Conservation (phyloP, 2,888 invertebrate species). For the Caenorhabditis becei region DNA sequence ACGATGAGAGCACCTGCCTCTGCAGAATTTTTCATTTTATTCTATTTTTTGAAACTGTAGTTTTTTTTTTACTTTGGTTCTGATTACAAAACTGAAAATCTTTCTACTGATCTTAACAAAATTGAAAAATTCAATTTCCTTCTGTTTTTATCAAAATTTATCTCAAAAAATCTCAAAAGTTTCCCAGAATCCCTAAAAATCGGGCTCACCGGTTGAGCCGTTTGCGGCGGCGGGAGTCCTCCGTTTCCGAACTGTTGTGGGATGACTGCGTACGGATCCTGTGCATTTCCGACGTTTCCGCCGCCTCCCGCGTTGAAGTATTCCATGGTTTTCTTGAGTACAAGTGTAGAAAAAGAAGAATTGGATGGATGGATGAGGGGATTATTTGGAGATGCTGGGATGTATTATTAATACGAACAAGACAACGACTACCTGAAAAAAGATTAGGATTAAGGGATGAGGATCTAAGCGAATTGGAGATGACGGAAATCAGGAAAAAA, state of each 20-base stretch:
- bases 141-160: background rate
- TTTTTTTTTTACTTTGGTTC: too few relatives aligned
- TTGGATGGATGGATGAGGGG: background rate
- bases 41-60: too few relatives aligned
- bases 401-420: background rate
- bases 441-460: too few relatives aligned
- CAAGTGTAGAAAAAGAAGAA: background rate
- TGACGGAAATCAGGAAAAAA: background rate
- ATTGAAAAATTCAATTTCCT: too few relatives aligned
- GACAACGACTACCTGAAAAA: background rate
- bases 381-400: too few relatives aligned
- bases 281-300: conserved; percentile 12
- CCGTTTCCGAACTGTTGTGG: conserved; percentile 50
- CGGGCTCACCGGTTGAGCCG: conserved; percentile 11
- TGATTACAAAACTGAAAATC: too few relatives aligned
- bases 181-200: conserved; percentile 22
- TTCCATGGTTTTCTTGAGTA: conserved; percentile 10
- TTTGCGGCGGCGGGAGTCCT: conserved; percentile 19
- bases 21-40: too few relatives aligned
- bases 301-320: conserved; percentile 50
- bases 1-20: too few relatives aligned
- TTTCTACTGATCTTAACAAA: too few relatives aligned
- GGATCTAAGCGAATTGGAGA: too few relatives aligned
- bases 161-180: background rate
- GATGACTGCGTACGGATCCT: conserved; percentile 49